phyloP scores from a whole-genome alignment of 2,797 vertebrate genomes.

The Rallus crepitans region DNA sequence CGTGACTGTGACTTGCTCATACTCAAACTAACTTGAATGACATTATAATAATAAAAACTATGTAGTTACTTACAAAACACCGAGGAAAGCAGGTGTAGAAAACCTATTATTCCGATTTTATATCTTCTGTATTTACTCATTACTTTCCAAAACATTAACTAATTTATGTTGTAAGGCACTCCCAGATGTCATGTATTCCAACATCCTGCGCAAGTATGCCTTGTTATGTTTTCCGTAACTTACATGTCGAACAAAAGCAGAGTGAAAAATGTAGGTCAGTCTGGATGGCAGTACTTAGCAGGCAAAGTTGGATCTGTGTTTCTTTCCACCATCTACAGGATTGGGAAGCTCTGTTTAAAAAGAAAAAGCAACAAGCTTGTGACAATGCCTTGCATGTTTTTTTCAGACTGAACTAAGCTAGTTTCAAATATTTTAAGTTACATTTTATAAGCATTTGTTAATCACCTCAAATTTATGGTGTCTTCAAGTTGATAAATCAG shows the following conservation, averaged over 20 bases:
- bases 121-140: neutral
- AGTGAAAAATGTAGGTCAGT: neutral
- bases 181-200: neutral
- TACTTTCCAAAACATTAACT: neutral
- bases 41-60: neutral
- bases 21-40: neutral
- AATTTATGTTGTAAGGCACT: neutral
- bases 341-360: neutral
- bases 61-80: neutral
- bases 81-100: neutral
- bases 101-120: neutral
- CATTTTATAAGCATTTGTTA: neutral
- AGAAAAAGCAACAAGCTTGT: neutral
- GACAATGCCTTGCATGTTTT: neutral
- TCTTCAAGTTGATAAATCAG: neutral
- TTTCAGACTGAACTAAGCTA: neutral
- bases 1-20: neutral
- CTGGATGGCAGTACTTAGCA: neutral
- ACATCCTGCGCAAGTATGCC: accelerated
- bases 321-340: neutral
- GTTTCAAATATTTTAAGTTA: neutral
- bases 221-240: neutral
- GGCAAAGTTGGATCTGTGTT: neutral
- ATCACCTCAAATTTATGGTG: neutral
- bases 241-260: neutral